Evolutionary conservation across 2,113 vertebrate genomes (phyloP).

Genomic region (Hemiscyllium ocellatum): DNA sequence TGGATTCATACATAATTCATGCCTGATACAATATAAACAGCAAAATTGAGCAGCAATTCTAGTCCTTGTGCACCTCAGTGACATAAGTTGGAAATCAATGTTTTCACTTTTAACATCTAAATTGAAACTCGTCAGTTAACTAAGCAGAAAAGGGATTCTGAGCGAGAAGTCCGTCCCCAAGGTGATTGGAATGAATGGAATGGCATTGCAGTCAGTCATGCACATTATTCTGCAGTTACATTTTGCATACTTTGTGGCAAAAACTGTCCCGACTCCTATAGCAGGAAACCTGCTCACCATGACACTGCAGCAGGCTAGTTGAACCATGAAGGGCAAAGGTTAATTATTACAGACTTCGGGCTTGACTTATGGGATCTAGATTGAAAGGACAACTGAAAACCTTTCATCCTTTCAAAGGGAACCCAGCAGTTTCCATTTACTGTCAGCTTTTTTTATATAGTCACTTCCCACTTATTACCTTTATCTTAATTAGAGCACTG

Average conservation of each 20-base stretch:
- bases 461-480: constrained; percentile 16
- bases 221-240: constrained; percentile 44
- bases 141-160: constrained; percentile 47
- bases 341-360: constrained; percentile 63
- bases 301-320: constrained; percentile 64
- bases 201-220: constrained; percentile 62
- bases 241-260: constrained; percentile 39
- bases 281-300: constrained; percentile 61
- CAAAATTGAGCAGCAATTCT: neutral
- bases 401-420: constrained; percentile 26
- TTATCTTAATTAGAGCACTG: constrained; percentile 15
- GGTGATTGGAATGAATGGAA: constrained; percentile 64
- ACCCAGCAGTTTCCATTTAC: constrained; percentile 16
- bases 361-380: constrained; percentile 51
- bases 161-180: constrained; percentile 45
- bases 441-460: constrained; percentile 18
- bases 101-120: neutral
- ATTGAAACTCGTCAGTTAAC: constrained; percentile 16
- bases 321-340: constrained; percentile 65
- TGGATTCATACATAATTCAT: neutral
- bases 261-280: constrained; percentile 53
- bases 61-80: too few species aligned
- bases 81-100: neutral
- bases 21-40: neutral
- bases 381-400: constrained; percentile 40